These are phyloP conservation scores for Galbula dea DNA, from an alignment of 2,113 vertebrate genomes.

Conservation along the genomic window DNA sequence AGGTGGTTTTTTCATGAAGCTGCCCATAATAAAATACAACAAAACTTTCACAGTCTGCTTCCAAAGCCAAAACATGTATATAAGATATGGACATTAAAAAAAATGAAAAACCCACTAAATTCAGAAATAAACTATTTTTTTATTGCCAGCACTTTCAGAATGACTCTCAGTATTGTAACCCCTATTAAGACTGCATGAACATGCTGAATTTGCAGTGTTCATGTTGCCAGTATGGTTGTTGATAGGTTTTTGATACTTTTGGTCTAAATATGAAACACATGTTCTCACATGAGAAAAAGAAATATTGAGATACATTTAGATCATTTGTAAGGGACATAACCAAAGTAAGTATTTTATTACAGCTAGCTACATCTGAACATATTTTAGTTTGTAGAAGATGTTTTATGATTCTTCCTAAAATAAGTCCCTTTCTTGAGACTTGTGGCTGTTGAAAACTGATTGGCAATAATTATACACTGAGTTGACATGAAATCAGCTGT, in stretches of 20 bases:
- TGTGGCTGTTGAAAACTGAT: neutral
- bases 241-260: neutral
- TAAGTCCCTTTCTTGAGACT: neutral
- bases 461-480: neutral
- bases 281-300: neutral
- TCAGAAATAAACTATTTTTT: neutral
- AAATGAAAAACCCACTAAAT: neutral
- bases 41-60: neutral
- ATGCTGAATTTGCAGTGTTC: neutral
- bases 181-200: neutral
- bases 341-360: neutral
- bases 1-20: neutral
- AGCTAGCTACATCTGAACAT: neutral
- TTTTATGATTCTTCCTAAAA: neutral
- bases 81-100: neutral
- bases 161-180: neutral
- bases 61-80: neutral
- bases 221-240: neutral
- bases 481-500: neutral
- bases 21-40: neutral
- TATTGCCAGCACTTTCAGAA: neutral
- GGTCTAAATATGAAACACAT: neutral
- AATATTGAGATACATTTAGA: neutral
- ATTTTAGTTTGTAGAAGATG: neutral
- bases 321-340: neutral